Evolutionary conservation across 2,888 invertebrate species (phyloP), one percentile per base, ranked within the genome.

Genomic region (Microchrysa polita): DNA sequence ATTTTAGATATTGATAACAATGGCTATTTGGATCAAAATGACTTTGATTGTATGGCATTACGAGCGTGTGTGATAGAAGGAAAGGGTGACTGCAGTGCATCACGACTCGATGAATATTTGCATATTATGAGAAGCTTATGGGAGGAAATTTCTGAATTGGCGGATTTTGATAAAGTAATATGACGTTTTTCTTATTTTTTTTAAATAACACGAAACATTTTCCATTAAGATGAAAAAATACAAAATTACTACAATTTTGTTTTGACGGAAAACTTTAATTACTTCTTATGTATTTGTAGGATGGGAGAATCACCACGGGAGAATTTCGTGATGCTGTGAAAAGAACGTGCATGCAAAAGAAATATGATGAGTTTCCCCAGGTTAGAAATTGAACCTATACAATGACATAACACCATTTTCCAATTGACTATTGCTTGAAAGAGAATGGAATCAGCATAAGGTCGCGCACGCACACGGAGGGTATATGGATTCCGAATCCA

Each of bases 121-220:
- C 92, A 93, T 83, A 88, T 94, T 77, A 94, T 94, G 94, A 86
- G 90, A 72, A 92, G 92, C 79, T 87, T 94, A 22, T 94, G 94
- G 94, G 92, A 93, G 80, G 94, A 94, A 87, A 92, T 94, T 78
- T 90, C 94, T 0, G 92, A 93, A 80, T 86, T 94, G 77, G 94
- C 94, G 44, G 94, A 94, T 86, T 93, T 93, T 84, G 92, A 94
- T 84, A 94, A 93, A 91, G 94, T 92, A 40, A 18, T 18, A 48
- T 12, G n/a, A n/a, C n/a, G n/a, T n/a, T n/a, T n/a, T n/a, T n/a
- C n/a, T n/a, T n/a, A n/a, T n/a, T n/a, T n/a, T n/a, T 44, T 12
- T 44, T 44, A 44, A 44, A 12, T 44, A 14, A 10, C 48, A 44
- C 14, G 48, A 14, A 44, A 44, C 10, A 44, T 44, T 44, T 12